phyloP scores from a whole-genome alignment of 2,888 invertebrate genomes.

The Orthonychiurus folsomi region DNA sequence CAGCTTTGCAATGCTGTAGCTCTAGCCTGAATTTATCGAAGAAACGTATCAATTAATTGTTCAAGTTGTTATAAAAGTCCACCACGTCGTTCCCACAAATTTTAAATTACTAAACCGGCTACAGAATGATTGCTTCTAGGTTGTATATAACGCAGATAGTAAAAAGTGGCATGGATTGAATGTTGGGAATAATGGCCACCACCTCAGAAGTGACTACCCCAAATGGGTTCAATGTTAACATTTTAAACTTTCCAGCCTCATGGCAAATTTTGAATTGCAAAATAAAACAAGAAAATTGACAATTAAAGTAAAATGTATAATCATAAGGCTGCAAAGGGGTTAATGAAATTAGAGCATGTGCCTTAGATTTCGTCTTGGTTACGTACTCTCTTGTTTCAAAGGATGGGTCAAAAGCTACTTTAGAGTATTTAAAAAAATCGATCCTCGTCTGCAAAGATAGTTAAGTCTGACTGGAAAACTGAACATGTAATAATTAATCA shows the following conservation, averaged over 20 bases:
- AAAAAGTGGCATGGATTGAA: neutral
- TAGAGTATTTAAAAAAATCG: neutral
- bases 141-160: neutral
- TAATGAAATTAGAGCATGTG: constrained; percentile 36
- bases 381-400: constrained; percentile 2
- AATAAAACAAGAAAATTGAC: too few relatives aligned
- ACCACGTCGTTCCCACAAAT: too few relatives aligned
- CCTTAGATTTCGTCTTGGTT: constrained; percentile 34
- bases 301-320: too few relatives aligned
- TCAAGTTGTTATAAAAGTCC: neutral
- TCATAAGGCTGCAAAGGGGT: constrained; percentile 46
- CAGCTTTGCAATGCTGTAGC: constrained; percentile 91
- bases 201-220: too few relatives aligned
- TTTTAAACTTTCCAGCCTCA: constrained; percentile 49
- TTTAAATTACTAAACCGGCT: too few relatives aligned
- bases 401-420: too few relatives aligned
- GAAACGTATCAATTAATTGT: too few relatives aligned
- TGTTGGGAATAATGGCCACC: constrained; percentile 27
- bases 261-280: constrained; percentile 40
- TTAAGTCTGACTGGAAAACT: too few relatives aligned
- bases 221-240: constrained; percentile 21
- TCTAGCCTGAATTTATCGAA: constrained; percentile 65
- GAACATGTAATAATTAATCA: neutral
- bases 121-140: neutral
- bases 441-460: too few relatives aligned